Evolutionary conservation across 37 sponge, comb jelly and placozoan genomes (phyloP).

Genomic region (Cladorhizidae sp.): DNA sequence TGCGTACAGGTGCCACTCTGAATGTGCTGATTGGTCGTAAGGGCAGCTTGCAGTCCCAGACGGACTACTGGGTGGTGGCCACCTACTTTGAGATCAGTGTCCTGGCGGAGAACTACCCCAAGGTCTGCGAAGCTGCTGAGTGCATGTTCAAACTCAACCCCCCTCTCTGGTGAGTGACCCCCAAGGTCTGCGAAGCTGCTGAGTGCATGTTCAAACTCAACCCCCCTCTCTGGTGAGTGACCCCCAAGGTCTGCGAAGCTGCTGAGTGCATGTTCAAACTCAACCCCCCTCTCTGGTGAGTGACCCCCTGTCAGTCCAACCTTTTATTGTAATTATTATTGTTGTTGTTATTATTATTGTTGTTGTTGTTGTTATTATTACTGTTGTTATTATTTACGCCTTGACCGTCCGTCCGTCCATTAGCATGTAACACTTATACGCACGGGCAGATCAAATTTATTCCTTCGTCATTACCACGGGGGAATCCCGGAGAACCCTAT

Average conservation of each 20-base stretch:
- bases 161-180: constrained; percentile 61
- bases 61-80: constrained; percentile 87
- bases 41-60: constrained; percentile 68
- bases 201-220: neutral
- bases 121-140: constrained; percentile 67
- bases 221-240: constrained; percentile 38
- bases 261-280: constrained; percentile 11
- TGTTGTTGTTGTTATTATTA: too few species aligned
- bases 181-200: constrained; percentile 41
- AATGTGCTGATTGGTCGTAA: constrained; percentile 81
- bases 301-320: too few species aligned
- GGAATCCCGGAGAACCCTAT: too few species aligned
- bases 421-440: too few species aligned
- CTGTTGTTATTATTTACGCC: too few species aligned
- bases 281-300: constrained; percentile 35
- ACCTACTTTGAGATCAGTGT: constrained; percentile 85
- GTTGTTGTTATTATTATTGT: too few species aligned
- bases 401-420: too few species aligned
- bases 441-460: too few species aligned
- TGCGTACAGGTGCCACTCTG: constrained; percentile 52
- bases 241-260: constrained; percentile 18
- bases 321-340: too few species aligned
- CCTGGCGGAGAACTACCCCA: constrained; percentile 74
- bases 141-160: constrained; percentile 86
- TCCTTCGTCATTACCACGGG: too few species aligned